Evolutionary conservation across 2,113 vertebrate species (phyloP), one percentile per base, ranked within the genome.

Genomic region (Sylvilagus bachmani): DNA sequence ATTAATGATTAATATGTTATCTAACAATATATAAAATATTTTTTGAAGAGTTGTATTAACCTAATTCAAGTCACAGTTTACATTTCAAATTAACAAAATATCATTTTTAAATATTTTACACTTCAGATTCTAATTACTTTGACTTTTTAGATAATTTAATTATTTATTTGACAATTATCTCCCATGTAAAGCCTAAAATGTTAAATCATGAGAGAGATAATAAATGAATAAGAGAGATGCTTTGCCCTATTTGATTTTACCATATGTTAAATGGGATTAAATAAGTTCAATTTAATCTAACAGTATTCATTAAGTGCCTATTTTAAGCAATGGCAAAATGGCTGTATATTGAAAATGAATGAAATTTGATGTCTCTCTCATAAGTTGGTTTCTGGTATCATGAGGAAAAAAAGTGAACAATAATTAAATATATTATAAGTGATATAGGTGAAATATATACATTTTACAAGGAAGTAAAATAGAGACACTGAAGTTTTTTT

Each of bases 31-130:
- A 70, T 81, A 92, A 67, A 53, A 44, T 66, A 83, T 86, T 79
- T 33, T 33, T 36, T 12, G 3, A 95, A 33, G 21, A 29, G 17
- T 10, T 82, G 5, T 66, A 69, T 78, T 78, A 86, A 92, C 24
- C 25, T 74, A 88, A 66, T 79, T 86, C 13, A 97, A 96, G 74
- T 73, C n/a, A 96, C 6, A 64, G 3, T 94, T 92, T 31, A 73
- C 7, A 95, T 31, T 36, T 78, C 6, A 12, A 78, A 49, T 79
- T 66, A 80, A 75, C 24, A 74, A 79, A 93, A 75, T 5, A 19
- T 36, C n/a, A 75, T 58, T 71, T 67, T 8, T n/a, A 96, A 93
- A 89, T 91, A 91, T 38, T 86, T 1, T 66, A 0, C 75, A 85
- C 78, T 74, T 62, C 12, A 55, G 2, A 88, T 21, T 74, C 92